These are phyloP conservation scores for Panzeria rudis DNA, from an alignment of 2,888 invertebrate genomes.

Conservation along the genomic window DNA sequence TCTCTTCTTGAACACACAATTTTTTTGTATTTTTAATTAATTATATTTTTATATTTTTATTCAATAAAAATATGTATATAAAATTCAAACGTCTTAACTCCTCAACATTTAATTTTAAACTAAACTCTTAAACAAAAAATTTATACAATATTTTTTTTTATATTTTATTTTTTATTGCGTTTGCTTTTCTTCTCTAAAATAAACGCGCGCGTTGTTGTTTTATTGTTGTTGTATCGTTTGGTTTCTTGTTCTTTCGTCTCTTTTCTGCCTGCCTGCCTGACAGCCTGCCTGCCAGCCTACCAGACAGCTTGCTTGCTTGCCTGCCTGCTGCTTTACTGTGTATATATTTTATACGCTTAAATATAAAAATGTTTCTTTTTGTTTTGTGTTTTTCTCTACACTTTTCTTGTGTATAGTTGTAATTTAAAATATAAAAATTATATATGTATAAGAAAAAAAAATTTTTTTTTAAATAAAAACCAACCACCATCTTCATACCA, in stretches of 20 bases:
- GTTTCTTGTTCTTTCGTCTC: slow-evolving; percentile 58
- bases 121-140: slow-evolving; percentile 70
- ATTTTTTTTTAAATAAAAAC: slow-evolving; percentile 55
- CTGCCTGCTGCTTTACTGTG: slow-evolving; percentile 29
- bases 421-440: slow-evolving; percentile 61
- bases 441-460: slow-evolving; percentile 35
- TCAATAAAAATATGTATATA: slow-evolving; percentile 12
- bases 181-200: slow-evolving; percentile 68
- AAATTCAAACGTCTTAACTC: slow-evolving; percentile 58
- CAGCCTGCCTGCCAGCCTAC: neutral
- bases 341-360: slow-evolving; percentile 55
- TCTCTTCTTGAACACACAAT: slow-evolving; percentile 28
- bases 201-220: slow-evolving; percentile 62
- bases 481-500: slow-evolving; percentile 57
- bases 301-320: neutral
- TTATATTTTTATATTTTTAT: slow-evolving; percentile 53
- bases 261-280: slow-evolving; percentile 5
- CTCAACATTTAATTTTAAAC: slow-evolving; percentile 71
- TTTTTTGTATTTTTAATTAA: slow-evolving; percentile 52
- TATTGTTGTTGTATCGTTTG: slow-evolving; percentile 52
- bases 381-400: slow-evolving; percentile 34
- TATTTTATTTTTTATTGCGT: slow-evolving; percentile 71
- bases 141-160: slow-evolving; percentile 69
- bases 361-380: slow-evolving; percentile 54
- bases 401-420: slow-evolving; percentile 48